Evolutionary conservation across 2,113 vertebrate species (phyloP).

Genomic region (Gambusia affinis): DNA sequence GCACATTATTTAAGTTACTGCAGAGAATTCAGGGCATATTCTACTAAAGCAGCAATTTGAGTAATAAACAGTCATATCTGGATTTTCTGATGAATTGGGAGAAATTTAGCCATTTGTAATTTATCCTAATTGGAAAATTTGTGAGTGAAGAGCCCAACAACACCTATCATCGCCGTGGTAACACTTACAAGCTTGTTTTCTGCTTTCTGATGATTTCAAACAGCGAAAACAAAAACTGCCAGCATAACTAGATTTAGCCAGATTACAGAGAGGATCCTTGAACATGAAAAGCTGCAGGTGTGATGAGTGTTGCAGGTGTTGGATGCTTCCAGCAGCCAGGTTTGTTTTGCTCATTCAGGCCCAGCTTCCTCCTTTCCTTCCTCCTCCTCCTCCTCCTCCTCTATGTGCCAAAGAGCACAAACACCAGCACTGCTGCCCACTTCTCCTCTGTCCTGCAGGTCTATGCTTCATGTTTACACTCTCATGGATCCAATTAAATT

Average conservation of each 20-base stretch:
- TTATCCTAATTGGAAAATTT: neutral
- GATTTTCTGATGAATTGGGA: no score
- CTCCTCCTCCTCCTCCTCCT: slow-evolving; percentile 8
- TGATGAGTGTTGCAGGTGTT: slow-evolving; percentile 18
- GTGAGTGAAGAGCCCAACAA: neutral
- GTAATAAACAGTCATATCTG: no score
- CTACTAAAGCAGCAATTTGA: no score
- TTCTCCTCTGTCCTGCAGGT: slow-evolving; percentile 52
- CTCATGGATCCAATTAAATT: slow-evolving; percentile 11
- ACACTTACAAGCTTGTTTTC: neutral
- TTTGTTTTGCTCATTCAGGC: slow-evolving; percentile 28
- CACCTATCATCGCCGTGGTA: neutral
- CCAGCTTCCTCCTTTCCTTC: neutral
- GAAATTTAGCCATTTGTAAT: neutral
- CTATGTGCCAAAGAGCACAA: slow-evolving; percentile 53
- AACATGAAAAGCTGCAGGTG: slow-evolving; percentile 6
- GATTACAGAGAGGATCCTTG: slow-evolving; percentile 4
- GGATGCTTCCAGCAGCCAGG: slow-evolving; percentile 48
- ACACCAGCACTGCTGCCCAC: slow-evolving; percentile 62
- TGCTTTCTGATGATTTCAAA: neutral
- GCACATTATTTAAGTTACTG: neutral
- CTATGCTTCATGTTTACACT: slow-evolving; percentile 48
- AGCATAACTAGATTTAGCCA: neutral
- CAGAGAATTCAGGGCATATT: neutral
- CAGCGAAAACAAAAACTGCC: neutral